Percentiles rank a stretch among this genome's conserved stretches.
Evolutionary conservation across 2,797 vertebrate species (phyloP).

Genomic region (Neopelma chrysocephalum): DNA sequence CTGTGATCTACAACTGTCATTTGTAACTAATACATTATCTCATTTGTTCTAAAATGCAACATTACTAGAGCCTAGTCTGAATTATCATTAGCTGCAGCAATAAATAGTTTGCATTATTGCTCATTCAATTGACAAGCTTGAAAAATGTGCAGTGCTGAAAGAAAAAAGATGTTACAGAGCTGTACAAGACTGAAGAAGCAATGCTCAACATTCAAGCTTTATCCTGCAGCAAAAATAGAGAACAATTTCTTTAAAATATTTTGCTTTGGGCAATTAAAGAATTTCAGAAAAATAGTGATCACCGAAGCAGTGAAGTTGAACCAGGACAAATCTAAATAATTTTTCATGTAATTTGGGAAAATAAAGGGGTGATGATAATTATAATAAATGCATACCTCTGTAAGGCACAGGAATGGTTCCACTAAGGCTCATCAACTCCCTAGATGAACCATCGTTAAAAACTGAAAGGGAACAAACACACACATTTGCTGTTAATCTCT

Average conservation of each 20-base stretch:
- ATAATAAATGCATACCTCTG: conserved; percentile 80
- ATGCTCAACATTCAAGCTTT: not conserved
- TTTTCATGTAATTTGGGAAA: not conserved
- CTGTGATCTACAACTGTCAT: not conserved
- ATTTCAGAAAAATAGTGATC: not conserved
- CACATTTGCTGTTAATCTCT: not conserved
- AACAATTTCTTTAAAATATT: not conserved
- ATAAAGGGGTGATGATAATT: not conserved
- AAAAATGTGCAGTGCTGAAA: not conserved
- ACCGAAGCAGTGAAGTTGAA: accelerated
- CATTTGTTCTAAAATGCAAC: not conserved
- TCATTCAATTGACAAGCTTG: not conserved
- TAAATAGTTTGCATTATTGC: not conserved
- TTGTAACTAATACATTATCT: not conserved
- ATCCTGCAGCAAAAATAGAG: not conserved
- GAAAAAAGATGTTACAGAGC: not conserved
- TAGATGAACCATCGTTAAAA: conserved; percentile 94
- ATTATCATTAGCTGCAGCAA: not conserved
- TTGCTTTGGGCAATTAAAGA: not conserved
- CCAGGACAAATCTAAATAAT: not conserved
- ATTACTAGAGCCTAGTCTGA: not conserved
- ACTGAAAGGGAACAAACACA: conserved; percentile 77
- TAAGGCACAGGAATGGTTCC: conserved; percentile 97
- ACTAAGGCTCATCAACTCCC: conserved; percentile 93
- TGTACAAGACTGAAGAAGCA: not conserved